Evolutionary conservation across 2,113 vertebrate genomes (phyloP), one percentile per base, ranked within the genome.

Genomic region (Daboia siamensis): DNA sequence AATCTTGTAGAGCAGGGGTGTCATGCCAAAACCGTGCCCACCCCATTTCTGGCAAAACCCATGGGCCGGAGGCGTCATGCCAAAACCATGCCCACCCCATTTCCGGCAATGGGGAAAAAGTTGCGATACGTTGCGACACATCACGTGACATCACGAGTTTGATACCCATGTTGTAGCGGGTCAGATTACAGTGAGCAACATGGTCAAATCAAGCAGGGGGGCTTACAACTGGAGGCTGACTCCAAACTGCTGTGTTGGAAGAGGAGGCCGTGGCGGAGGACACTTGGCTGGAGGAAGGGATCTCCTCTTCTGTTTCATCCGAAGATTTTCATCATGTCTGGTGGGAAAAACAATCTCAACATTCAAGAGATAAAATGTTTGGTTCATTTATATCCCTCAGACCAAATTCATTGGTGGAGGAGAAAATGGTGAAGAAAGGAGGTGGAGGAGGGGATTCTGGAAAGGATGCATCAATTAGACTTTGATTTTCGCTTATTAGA

Each of bases 221-320:
- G 92, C 99, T 98, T 96, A 99, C 98, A 99, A 99, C 90, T 98
- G 98, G 91, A 99, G 98, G 84, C 98, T 98, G 97, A 99, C 98
- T 0, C 98, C 98, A 88, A 99, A 99, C 93, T 98, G 98, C 97
- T 99, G 98, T 0, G 97, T 98, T 94, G 98, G 98, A 48, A 99
- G 98, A 0, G 98, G 98, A 3, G 98, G 98, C 15, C 98, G 94
- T 0, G 98, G 98, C 0, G 98, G 98, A 0, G 98, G 98, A 0
- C 80, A 94, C 95, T 96, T 98, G 89, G 93, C 59, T 0, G 97
- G 46, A 94, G 96, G 94, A 1, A 95, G 92, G 0, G 87, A 61
- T 24, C 93, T 95, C 39, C 96, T 98, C 46, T 94, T 97, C 89
- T 97, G 98, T 59, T 97, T 97, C 0, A 89, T 93, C 29, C 5